These are phyloP conservation scores for Momotus momota DNA, from an alignment of 2,797 vertebrate species.

Conservation along the genomic window DNA sequence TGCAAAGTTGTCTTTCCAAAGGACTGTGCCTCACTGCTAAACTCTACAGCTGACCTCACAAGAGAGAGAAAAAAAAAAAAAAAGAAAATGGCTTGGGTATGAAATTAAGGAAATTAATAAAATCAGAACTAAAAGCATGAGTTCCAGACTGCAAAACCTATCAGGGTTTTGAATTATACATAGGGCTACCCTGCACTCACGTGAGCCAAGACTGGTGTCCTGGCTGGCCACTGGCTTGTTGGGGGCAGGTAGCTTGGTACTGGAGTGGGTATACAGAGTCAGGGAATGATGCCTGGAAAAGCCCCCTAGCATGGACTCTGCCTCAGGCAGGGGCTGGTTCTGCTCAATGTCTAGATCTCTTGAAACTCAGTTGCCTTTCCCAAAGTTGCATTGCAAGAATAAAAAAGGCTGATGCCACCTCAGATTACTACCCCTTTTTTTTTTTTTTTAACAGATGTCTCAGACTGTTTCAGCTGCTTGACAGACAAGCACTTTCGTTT, in stretches of 20 bases:
- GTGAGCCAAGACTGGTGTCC: rapidly evolving
- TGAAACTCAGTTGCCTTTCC: neutral
- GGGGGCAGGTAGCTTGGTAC: neutral
- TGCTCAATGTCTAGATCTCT: neutral
- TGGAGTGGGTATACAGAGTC: too few relatives aligned
- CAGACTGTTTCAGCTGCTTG: neutral
- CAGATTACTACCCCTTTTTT: neutral
- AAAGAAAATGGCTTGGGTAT: neutral
- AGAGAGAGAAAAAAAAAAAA: neutral
- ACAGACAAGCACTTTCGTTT: rapidly evolving
- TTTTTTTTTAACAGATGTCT: neutral
- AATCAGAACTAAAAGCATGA: neutral
- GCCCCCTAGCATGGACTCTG: neutral
- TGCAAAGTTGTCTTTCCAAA: neutral
- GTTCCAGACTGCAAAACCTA: neutral
- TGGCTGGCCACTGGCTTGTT: neutral
- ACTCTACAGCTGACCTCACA: neutral
- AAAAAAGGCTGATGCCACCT: neutral
- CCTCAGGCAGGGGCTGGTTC: neutral
- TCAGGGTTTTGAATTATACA: neutral
- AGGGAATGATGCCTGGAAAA: neutral
- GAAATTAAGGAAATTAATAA: neutral
- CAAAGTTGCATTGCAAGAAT: neutral
- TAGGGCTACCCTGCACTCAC: neutral
- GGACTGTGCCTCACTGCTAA: neutral